Conservation (phyloP, 2,888 invertebrate species). For the Leptinotarsa haldemani region DNA sequence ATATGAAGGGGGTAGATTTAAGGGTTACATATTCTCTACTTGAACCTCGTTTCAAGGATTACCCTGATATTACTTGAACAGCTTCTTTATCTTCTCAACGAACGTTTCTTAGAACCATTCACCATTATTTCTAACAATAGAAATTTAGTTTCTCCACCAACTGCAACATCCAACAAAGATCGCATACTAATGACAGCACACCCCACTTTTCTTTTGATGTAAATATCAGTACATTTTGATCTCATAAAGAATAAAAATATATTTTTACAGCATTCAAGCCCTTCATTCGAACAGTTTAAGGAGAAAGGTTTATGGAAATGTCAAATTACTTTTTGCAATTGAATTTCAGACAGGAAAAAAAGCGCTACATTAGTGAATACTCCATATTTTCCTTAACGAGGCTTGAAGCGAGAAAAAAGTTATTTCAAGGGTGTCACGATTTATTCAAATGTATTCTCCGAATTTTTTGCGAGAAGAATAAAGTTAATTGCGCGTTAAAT, state of each 20-base stretch:
- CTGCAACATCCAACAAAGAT: too few relatives aligned
- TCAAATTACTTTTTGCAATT: conserved; percentile 9
- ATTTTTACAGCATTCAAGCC: neutral
- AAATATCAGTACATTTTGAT: too few relatives aligned
- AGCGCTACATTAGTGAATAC: conserved; percentile 38
- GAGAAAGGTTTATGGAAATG: neutral
- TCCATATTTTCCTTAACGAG: conserved; percentile 47
- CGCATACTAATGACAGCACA: too few relatives aligned
- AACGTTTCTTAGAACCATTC: too few relatives aligned
- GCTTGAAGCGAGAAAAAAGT: conserved; percentile 39
- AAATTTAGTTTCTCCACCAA: too few relatives aligned
- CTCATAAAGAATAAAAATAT: neutral
- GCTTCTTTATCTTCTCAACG: too few relatives aligned
- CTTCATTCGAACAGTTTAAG: neutral
- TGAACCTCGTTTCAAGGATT: too few relatives aligned
- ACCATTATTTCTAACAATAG: too few relatives aligned
- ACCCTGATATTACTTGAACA: too few relatives aligned
- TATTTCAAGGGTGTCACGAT: conserved; percentile 44
- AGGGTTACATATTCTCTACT: too few relatives aligned
- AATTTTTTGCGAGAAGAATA: conserved; percentile 32
- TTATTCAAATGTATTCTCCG: conserved; percentile 47
- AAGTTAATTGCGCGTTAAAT: conserved; percentile 31
- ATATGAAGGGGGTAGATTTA: too few relatives aligned
- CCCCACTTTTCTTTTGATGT: too few relatives aligned
- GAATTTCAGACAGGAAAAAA: conserved; percentile 1